phyloP scores from a whole-genome alignment of 2,888 invertebrate species.

The Dolomedes plantarius region DNA sequence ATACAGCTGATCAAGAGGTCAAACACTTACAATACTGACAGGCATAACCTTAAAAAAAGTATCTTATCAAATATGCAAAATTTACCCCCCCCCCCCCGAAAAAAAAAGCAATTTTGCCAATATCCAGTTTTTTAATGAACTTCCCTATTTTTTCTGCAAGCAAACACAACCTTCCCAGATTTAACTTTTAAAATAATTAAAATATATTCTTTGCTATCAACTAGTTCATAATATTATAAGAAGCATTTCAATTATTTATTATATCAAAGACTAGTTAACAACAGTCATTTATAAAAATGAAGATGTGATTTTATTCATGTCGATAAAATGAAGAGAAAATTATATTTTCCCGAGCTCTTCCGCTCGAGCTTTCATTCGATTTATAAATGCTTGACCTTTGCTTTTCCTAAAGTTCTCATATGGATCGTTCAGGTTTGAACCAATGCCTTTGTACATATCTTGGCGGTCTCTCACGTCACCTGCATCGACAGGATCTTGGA shows the following conservation, averaged over 20 bases:
- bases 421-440: conserved; percentile 87
- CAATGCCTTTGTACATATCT: conserved; percentile 97
- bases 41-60: too few species aligned
- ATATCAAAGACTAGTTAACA: not conserved
- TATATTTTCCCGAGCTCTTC: conserved; percentile 78
- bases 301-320: not conserved
- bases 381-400: conserved; percentile 95
- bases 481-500: conserved; percentile 94
- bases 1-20: too few species aligned
- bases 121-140: too few species aligned
- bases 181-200: too few species aligned
- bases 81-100: too few species aligned
- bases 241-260: not conserved
- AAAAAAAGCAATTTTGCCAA: too few species aligned
- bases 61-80: too few species aligned
- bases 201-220: too few species aligned
- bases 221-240: too few species aligned
- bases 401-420: conserved; percentile 98
- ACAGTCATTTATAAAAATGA: conserved; percentile 9
- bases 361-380: conserved; percentile 92
- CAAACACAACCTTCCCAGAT: too few species aligned
- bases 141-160: too few species aligned
- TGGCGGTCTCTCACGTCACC: conserved; percentile 91
- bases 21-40: too few species aligned
- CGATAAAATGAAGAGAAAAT: not conserved